Percentiles rank a stretch among this genome's conserved stretches.
These are phyloP conservation scores for Listrodromus nycthemerus DNA, from an alignment of 2,888 invertebrate species.

Conservation along the genomic window DNA sequence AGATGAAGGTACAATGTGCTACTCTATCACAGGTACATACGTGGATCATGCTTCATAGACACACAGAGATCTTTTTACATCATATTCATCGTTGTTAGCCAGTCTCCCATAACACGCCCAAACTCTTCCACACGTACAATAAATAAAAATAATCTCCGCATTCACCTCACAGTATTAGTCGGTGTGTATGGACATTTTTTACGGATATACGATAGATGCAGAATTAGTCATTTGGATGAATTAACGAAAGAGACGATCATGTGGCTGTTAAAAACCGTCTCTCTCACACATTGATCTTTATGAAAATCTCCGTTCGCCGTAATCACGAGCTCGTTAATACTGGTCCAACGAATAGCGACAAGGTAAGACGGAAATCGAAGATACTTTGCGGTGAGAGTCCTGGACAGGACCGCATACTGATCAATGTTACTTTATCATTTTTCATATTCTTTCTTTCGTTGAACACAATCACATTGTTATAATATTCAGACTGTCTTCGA, in stretches of 20 bases:
- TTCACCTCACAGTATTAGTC: constrained; percentile 47
- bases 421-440: constrained; percentile 29
- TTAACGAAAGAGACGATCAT: constrained; percentile 37
- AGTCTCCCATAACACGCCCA: constrained; percentile 30
- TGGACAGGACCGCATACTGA: constrained; percentile 36
- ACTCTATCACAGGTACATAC: constrained; percentile 80
- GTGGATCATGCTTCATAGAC: constrained; percentile 71
- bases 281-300: constrained; percentile 23
- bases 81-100: constrained; percentile 50
- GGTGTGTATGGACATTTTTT: constrained; percentile 18
- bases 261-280: constrained; percentile 47
- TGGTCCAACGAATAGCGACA: constrained; percentile 44
- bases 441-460: constrained; percentile 41
- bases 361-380: constrained; percentile 52
- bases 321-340: constrained; percentile 46
- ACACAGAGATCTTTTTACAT: constrained; percentile 45
- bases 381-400: constrained; percentile 36
- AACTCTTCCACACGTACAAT: constrained; percentile 53
- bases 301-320: constrained; percentile 30
- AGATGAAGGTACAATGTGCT: constrained; percentile 76
- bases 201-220: constrained; percentile 46
- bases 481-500: constrained; percentile 45
- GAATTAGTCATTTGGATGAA: constrained; percentile 47
- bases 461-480: constrained; percentile 59
- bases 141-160: constrained; percentile 43